phyloP scores from a whole-genome alignment of 2,113 vertebrate species.

The Toxostoma redivivum region DNA sequence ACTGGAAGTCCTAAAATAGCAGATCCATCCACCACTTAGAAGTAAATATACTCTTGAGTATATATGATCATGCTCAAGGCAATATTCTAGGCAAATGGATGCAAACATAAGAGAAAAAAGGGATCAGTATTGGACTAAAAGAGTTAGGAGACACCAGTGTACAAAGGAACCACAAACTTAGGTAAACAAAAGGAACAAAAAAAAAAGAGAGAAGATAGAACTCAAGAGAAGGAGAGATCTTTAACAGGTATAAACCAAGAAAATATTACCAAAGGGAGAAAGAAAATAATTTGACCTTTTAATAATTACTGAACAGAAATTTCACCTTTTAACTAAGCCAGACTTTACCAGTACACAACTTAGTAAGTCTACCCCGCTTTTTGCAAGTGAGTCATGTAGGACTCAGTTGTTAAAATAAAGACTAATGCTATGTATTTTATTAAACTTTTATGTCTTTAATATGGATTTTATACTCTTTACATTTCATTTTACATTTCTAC shows the following conservation, averaged over 20 bases:
- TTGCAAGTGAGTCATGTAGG: neutral
- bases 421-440: constrained; percentile 15
- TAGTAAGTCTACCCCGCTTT: neutral
- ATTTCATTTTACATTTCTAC: constrained; percentile 24
- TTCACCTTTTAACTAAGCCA: neutral
- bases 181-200: neutral
- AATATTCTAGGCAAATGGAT: neutral
- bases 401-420: constrained; percentile 14
- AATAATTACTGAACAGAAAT: neutral
- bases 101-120: neutral
- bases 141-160: neutral
- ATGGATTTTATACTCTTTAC: neutral
- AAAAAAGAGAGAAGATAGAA: neutral
- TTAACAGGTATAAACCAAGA: neutral
- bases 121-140: neutral
- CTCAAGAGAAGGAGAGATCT: neutral
- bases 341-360: neutral
- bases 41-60: neutral
- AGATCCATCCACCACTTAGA: neutral
- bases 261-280: neutral
- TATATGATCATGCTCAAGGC: neutral
- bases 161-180: neutral
- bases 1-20: neutral
- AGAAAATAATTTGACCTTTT: neutral
- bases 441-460: constrained; percentile 17